Conservation (phyloP, 2,113 vertebrate species). For the Irena cyanogastra region DNA sequence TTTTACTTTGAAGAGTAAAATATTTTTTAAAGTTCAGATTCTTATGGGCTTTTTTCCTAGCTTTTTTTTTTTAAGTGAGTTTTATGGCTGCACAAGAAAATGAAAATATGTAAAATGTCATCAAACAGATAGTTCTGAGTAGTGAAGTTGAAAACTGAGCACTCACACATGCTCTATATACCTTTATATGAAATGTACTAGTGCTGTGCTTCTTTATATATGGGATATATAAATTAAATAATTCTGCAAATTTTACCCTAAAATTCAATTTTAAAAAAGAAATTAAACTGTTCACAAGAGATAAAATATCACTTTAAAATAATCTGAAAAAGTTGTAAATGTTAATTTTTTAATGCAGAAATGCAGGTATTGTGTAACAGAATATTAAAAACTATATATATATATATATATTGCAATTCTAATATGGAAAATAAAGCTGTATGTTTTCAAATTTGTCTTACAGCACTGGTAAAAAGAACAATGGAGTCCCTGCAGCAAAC, state of each 20-base stretch:
- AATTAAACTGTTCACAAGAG: not conserved
- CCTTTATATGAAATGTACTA: not conserved
- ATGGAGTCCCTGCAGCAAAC: conserved; percentile 86
- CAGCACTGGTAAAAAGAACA: conserved; percentile 78
- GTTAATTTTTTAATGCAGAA: not conserved
- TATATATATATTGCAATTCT: not conserved
- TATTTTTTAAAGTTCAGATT: not conserved
- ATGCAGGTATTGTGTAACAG: not conserved
- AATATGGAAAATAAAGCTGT: not conserved
- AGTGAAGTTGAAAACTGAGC: not conserved
- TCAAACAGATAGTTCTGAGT: not conserved
- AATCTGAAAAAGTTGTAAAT: not conserved
- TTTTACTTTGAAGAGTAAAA: not conserved
- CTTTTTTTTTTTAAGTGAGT: not conserved
- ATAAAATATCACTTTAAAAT: not conserved
- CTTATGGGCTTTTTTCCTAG: not conserved
- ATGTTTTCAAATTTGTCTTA: not conserved
- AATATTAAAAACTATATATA: not conserved
- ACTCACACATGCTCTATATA: not conserved
- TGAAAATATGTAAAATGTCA: not conserved
- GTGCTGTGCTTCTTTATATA: not conserved
- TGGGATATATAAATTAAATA: not conserved
- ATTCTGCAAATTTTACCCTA: not conserved
- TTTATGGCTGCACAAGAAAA: not conserved
- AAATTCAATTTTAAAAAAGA: not conserved